Percentiles rank a stretch among this genome's conserved stretches.
Conservation (phyloP, 2,113 vertebrate species). For the Paraplagusia blochii region DNA sequence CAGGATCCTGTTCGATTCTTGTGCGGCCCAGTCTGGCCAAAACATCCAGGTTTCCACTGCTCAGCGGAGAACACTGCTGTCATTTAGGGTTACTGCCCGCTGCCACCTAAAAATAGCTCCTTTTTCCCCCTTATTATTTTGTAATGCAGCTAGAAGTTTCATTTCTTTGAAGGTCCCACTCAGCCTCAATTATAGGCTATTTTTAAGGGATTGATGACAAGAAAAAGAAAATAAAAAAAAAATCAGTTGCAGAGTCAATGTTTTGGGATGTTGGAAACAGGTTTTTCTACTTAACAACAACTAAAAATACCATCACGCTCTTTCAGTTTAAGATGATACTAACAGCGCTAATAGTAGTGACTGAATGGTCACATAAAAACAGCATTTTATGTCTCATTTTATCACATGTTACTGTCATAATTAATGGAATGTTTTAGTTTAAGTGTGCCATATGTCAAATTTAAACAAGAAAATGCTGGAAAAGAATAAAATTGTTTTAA, state of each 20-base stretch:
- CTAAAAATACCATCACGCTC: not conserved
- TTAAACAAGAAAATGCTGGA: no score
- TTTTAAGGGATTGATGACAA: no score
- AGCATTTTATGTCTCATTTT: no score
- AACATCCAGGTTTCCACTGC: slow-evolving; percentile 59
- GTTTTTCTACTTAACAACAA: slow-evolving; percentile 11
- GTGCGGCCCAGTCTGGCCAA: slow-evolving; percentile 33
- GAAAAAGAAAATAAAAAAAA: no score
- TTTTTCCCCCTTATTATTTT: slow-evolving; percentile 15
- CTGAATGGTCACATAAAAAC: no score
- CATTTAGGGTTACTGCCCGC: slow-evolving; percentile 30
- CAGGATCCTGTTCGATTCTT: slow-evolving; percentile 46
- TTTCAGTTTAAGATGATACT: no score
- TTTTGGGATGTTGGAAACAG: not conserved
- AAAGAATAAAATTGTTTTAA: no score
- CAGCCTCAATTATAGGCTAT: no score
- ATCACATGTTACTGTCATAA: no score
- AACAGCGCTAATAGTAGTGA: no score
- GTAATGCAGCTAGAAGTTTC: slow-evolving; percentile 16
- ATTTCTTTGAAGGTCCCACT: not conserved
- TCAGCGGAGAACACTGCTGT: slow-evolving; percentile 23
- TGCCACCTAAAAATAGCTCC: slow-evolving; percentile 22
- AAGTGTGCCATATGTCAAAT: not conserved
- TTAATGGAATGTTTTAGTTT: not conserved
- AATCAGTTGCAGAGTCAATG: not conserved